Base-by-base conservation (phyloP, 2,113 vertebrate genomes). In the Electrona antarctica region DNA sequence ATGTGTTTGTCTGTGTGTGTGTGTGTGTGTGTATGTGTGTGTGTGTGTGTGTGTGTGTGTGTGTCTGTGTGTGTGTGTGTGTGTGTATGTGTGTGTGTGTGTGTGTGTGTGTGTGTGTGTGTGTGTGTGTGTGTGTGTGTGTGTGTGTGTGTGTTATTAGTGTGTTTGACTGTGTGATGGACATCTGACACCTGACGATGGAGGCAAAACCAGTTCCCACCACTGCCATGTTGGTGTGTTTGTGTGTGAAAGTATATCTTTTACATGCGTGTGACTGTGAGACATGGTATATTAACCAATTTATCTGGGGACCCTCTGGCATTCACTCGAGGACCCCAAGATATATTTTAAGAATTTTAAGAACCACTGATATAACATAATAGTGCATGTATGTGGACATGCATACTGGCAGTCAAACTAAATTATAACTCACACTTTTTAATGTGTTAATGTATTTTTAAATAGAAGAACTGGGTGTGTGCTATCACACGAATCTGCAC, bases 121-220 rank as follows among this genome's bases (percentile, higher is more conserved):
- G 41, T 63, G 48, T 29, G 54, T 68, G 67, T 45, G 49, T 57
- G 8, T 67, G 68, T 79, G 74, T 60, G 60, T 55, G 54, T 59
- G 71, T 28, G 15, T 49, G 47, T 64, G 12, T 64, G 48, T 45
- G 21, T 46, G 6, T 47, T 33, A 6, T n/a, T 11, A 65, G 71
- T 59, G 71, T 59, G 13, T 65, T 68, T 11, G 48, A 67, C 61
- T 71, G 51, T 28, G 60, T 9, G 63, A 47, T 55, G 74, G 80
- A 77, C 71, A 86, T 70, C 29, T 58, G 71, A 81, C 63, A 84
- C 81, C 74, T 54, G 21, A 15, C 7, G 68, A 75, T n/a, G 80
- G 82, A 69, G 61, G 69, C 60, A 46, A 63, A 83, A 83, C 84
- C 78, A 74, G 85, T 85, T 86, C 21, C 60, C 62, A 54, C 46